These are phyloP conservation scores for Clarias laeviceps DNA, from an alignment of 2,797 vertebrate genomes.

Conservation along the genomic window DNA sequence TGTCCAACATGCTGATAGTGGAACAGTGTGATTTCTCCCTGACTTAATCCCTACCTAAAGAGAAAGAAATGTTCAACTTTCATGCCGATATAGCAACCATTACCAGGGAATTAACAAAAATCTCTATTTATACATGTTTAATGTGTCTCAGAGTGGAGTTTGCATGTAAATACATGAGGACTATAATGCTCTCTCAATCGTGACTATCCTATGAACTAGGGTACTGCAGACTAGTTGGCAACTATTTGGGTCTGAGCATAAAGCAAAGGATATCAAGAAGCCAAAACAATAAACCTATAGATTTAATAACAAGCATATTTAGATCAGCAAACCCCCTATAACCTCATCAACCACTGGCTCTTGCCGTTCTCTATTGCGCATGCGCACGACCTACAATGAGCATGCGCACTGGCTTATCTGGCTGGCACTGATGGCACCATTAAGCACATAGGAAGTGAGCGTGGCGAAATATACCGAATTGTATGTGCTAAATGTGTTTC, in stretches of 20 bases:
- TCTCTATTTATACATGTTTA: neutral
- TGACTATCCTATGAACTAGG: neutral
- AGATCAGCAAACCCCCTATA: neutral
- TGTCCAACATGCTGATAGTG: neutral
- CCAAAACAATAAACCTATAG: neutral
- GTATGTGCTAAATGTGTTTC: too few relatives aligned
- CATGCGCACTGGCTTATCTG: neutral
- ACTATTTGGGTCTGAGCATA: neutral
- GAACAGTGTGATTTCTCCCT: neutral
- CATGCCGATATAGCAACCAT: neutral
- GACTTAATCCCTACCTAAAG: neutral
- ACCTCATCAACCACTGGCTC: neutral
- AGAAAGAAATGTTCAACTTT: neutral
- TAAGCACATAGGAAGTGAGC: neutral
- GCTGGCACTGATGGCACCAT: too few relatives aligned
- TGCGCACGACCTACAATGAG: neutral
- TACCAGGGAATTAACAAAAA: neutral
- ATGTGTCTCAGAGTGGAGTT: neutral
- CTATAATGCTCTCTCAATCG: neutral
- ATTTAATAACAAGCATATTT: neutral
- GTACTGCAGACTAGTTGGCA: neutral
- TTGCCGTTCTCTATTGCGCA: neutral
- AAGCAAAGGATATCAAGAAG: neutral
- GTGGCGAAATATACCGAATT: too few relatives aligned
- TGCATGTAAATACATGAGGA: neutral